Evolutionary conservation across 2,113 vertebrate genomes (phyloP).

Genomic region (Tympanuchus pallidicinctus): DNA sequence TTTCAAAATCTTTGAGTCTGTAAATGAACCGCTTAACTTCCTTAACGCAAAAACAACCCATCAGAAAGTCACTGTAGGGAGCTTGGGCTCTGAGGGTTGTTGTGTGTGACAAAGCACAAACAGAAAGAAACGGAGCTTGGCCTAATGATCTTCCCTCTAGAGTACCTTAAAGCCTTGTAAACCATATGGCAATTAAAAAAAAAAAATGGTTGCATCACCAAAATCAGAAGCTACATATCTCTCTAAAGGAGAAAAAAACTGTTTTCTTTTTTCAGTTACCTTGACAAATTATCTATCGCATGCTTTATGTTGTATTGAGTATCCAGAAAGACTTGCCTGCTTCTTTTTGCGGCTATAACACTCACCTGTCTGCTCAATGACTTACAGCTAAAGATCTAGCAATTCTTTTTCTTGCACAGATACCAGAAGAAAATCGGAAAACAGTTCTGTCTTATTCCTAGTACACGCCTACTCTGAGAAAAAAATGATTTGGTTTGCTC

Average conservation of each 20-base stretch:
- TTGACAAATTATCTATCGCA: neutral
- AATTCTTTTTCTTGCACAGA: neutral
- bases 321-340: neutral
- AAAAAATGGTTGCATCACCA: fast-evolving
- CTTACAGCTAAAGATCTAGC: neutral
- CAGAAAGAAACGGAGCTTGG: neutral
- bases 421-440: neutral
- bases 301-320: neutral
- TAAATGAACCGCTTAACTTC: neutral
- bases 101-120: neutral
- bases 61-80: neutral
- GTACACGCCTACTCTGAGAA: neutral
- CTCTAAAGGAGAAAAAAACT: neutral
- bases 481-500: constrained; percentile 29
- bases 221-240: neutral
- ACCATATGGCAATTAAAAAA: neutral
- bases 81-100: neutral
- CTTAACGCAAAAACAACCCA: neutral
- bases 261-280: neutral
- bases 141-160: neutral
- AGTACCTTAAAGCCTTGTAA: neutral
- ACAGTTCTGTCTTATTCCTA: neutral
- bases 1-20: neutral
- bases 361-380: neutral
- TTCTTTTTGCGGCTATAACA: neutral